Conservation (phyloP, 2,888 invertebrate species). For the Epinotia bilunana region DNA sequence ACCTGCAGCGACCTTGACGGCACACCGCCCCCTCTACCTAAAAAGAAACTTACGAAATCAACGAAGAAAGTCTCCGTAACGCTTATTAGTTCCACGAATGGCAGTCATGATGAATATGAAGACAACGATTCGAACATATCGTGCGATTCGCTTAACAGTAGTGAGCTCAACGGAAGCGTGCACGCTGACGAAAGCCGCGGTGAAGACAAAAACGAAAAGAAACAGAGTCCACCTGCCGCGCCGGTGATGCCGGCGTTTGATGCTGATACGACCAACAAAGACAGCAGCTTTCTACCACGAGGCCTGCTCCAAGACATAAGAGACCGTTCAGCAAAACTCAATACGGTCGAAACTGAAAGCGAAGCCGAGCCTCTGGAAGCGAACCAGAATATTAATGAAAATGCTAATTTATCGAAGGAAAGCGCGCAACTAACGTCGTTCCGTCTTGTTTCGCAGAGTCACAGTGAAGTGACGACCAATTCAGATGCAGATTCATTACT, state of each 20-base stretch:
- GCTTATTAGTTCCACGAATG: slow-evolving; percentile 81
- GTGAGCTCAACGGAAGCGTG: slow-evolving; percentile 85
- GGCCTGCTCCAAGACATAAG: slow-evolving; percentile 88
- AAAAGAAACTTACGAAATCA: slow-evolving; percentile 85
- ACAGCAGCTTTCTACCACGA: slow-evolving; percentile 85
- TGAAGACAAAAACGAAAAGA: slow-evolving; percentile 78
- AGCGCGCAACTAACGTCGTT: slow-evolving; percentile 81
- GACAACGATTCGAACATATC: slow-evolving; percentile 91
- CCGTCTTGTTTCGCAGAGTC: slow-evolving; percentile 81
- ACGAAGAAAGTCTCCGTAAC: slow-evolving; percentile 84
- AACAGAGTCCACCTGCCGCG: slow-evolving; percentile 66
- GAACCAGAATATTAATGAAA: slow-evolving; percentile 79
- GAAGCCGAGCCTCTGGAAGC: slow-evolving; percentile 69
- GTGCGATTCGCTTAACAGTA: slow-evolving; percentile 92
- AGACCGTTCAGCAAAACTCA: slow-evolving; percentile 85
- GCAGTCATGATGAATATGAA: slow-evolving; percentile 88
- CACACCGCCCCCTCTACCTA: slow-evolving; percentile 88
- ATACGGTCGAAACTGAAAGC: slow-evolving; percentile 76
- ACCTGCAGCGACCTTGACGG: slow-evolving; percentile 93
- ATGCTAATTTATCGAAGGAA: slow-evolving; percentile 78
- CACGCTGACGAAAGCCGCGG: slow-evolving; percentile 79
- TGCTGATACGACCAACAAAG: slow-evolving; percentile 70
- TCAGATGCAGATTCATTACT: slow-evolving; percentile 64
- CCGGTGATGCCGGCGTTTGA: slow-evolving; percentile 66
- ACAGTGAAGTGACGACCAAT: slow-evolving; percentile 70